Evolutionary conservation across 2,113 vertebrate species (phyloP).

Genomic region (Poeciliopsis occidentalis): DNA sequence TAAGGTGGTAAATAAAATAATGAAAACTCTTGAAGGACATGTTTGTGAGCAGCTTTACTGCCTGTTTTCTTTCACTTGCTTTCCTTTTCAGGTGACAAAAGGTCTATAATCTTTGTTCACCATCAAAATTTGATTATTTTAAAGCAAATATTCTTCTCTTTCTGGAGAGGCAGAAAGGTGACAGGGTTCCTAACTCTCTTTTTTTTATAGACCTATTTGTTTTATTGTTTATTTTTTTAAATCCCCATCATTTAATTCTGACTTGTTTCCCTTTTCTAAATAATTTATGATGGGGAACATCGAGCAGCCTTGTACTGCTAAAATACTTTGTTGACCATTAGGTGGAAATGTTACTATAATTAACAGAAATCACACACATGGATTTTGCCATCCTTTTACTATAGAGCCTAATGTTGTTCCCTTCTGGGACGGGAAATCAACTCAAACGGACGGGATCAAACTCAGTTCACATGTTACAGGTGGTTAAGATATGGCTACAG

Average conservation of each 20-base stretch:
- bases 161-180: too few species aligned
- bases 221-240: neutral
- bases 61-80: neutral
- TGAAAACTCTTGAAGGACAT: neutral
- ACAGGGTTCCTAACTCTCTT: too few species aligned
- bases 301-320: slow-evolving; percentile 37
- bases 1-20: neutral
- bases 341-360: slow-evolving; percentile 58
- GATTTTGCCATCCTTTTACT: slow-evolving; percentile 57
- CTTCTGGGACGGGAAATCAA: slow-evolving; percentile 65
- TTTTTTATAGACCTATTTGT: too few species aligned
- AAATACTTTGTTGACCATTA: slow-evolving; percentile 56
- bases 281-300: slow-evolving; percentile 15
- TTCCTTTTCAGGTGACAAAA: neutral
- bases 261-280: slow-evolving; percentile 15
- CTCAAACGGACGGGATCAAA: slow-evolving; percentile 57
- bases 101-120: neutral
- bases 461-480: slow-evolving; percentile 73
- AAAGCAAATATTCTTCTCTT: too few species aligned
- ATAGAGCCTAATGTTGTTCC: slow-evolving; percentile 49
- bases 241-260: neutral
- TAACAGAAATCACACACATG: slow-evolving; percentile 52
- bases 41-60: neutral
- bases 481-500: slow-evolving; percentile 66
- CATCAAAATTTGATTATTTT: neutral